phyloP scores from a whole-genome alignment of 2,888 invertebrate genomes.

The Drosophila neotestacea region DNA sequence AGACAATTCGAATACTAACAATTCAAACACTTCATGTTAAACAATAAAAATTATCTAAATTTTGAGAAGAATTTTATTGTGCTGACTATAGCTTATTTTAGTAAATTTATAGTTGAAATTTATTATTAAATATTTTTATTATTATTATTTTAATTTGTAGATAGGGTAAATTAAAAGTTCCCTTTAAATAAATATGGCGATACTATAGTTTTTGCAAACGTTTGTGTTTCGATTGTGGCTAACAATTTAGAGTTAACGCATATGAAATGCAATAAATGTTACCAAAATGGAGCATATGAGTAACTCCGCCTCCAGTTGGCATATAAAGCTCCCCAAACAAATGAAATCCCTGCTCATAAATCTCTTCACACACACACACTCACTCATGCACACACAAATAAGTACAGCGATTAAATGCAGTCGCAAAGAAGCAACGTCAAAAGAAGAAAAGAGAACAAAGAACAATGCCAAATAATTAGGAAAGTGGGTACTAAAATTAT shows the following conservation, averaged over 20 bases:
- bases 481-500: conserved; percentile 68
- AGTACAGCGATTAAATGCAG: conserved; percentile 57
- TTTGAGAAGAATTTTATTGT: no score
- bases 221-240: not conserved
- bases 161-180: no score
- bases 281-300: conserved; percentile 18
- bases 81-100: not conserved
- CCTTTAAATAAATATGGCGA: not conserved
- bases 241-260: conserved; percentile 3
- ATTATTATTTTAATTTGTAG: no score
- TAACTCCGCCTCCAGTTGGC: not conserved
- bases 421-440: conserved; percentile 24
- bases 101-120: no score
- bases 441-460: conserved; percentile 23
- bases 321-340: conserved; percentile 17
- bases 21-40: no score
- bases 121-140: no score
- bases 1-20: no score
- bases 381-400: conserved; percentile 17
- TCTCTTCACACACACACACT: conserved; percentile 25
- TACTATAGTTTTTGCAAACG: no score
- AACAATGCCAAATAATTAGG: conserved; percentile 63
- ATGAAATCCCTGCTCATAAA: conserved; percentile 38
- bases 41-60: no score
- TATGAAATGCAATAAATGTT: conserved; percentile 28